Evolutionary conservation across 2,797 vertebrate genomes (phyloP).

Genomic region (Rhodeus uyekii): DNA sequence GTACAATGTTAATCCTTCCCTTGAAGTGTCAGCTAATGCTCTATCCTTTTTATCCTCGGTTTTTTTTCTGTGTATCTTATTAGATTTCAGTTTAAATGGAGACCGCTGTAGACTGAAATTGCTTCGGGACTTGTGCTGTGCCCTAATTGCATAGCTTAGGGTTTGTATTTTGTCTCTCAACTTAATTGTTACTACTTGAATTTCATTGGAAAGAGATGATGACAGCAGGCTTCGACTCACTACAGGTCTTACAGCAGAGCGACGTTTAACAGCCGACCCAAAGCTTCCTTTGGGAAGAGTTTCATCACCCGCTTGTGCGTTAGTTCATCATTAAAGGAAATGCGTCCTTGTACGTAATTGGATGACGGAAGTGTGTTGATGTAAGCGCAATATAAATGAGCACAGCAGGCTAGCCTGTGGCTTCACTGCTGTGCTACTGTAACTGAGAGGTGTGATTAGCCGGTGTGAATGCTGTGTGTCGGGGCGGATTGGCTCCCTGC

Average conservation of each 20-base stretch:
- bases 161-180: slow-evolving; percentile 22
- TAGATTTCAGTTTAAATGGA: slow-evolving; percentile 39
- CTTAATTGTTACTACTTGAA: slow-evolving; percentile 47
- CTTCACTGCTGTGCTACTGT: slow-evolving; percentile 88
- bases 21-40: slow-evolving; percentile 24
- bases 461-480: slow-evolving; percentile 70
- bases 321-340: slow-evolving; percentile 60
- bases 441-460: slow-evolving; percentile 74
- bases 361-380: slow-evolving; percentile 83
- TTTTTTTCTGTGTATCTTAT: slow-evolving; percentile 18
- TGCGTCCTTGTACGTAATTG: slow-evolving; percentile 66
- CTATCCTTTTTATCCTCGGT: slow-evolving; percentile 8
- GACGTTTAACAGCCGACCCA: slow-evolving; percentile 22
- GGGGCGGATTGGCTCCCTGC: slow-evolving; percentile 78
- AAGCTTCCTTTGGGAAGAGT: slow-evolving; percentile 18
- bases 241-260: slow-evolving; percentile 30
- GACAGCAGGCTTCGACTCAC: slow-evolving; percentile 37
- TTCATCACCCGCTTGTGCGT: slow-evolving; percentile 46
- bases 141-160: slow-evolving; percentile 37
- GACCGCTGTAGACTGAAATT: slow-evolving; percentile 28
- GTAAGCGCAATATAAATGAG: slow-evolving; percentile 60
- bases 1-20: slow-evolving; percentile 20
- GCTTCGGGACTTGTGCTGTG: slow-evolving; percentile 42
- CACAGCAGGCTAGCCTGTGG: slow-evolving; percentile 75
- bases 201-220: slow-evolving; percentile 26